These are phyloP conservation scores for Sisor rabdophorus DNA, from an alignment of 2,113 vertebrate species.

Conservation along the genomic window DNA sequence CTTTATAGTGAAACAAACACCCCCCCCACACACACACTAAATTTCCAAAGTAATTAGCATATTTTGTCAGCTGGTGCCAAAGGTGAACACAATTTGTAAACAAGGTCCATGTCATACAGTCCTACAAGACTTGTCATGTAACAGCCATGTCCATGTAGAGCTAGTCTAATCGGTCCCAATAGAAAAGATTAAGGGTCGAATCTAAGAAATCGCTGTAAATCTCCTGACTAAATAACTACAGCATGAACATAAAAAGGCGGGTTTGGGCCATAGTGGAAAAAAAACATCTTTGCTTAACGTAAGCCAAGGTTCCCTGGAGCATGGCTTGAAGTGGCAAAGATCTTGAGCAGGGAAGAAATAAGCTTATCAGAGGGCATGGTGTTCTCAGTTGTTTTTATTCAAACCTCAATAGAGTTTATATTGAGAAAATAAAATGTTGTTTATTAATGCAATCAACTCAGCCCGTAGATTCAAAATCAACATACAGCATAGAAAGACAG, in stretches of 20 bases:
- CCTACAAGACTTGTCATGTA: slow-evolving; percentile 15
- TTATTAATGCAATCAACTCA: slow-evolving; percentile 16
- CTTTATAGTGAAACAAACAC: not conserved
- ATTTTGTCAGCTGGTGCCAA: slow-evolving; percentile 6
- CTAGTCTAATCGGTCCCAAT: slow-evolving; percentile 13
- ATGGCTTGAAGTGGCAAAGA: slow-evolving; percentile 14
- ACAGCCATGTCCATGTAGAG: slow-evolving; percentile 13
- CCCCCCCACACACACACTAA: not conserved
- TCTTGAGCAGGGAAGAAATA: slow-evolving; percentile 30
- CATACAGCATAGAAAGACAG: slow-evolving; percentile 7
- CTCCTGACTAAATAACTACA: slow-evolving; percentile 36
- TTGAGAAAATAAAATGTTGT: not conserved
- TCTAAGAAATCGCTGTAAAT: slow-evolving; percentile 12
- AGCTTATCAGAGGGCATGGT: slow-evolving; percentile 16
- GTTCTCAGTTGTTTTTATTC: slow-evolving; percentile 22
- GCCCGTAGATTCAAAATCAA: not conserved
- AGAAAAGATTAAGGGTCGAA: slow-evolving; percentile 39
- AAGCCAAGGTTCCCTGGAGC: slow-evolving; percentile 37
- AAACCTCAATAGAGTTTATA: slow-evolving; percentile 15
- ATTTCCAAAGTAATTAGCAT: not conserved
- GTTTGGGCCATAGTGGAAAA: slow-evolving; percentile 21
- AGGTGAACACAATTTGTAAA: slow-evolving; percentile 25
- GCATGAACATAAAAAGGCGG: slow-evolving; percentile 17
- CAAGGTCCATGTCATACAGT: slow-evolving; percentile 21
- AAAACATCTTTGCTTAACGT: slow-evolving; percentile 51